Evolutionary conservation across 1,140 invertebrate species (phyloP), one percentile per base, ranked within the genome.

Genomic region (Kradibia gibbosae): DNA sequence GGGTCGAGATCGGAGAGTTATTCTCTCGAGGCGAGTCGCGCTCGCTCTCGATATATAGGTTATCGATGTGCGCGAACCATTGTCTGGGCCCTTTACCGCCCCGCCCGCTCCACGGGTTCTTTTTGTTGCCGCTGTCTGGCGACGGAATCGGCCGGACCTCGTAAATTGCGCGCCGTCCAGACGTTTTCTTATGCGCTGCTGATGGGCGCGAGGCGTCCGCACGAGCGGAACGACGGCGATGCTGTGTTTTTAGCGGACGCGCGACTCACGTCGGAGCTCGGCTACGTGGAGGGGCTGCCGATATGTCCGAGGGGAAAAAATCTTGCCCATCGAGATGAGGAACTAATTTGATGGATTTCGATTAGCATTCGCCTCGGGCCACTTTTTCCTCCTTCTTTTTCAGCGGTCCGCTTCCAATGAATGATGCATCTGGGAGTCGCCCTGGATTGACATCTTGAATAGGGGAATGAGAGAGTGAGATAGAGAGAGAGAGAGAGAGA

Each of bases 361-460:
- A 79, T 82, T 82, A 82, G 76, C 76, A 77, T 78, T 36, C 11
- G n/a, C 81, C 82, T 73, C 82, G 22, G 81, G 82, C 48, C 31
- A 31, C 83, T 82, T 79, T 45, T 84, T 83, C 78, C 71, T 85
- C 85, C 73, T 82, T 79, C 83, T 79, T 76, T 76, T 74, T 31
- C 25, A 3, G 0, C 50, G 8, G 65, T 10, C 13, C 48, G 22
- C 48, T 62, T 10, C 48, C 62, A 53, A 48, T 42, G 75, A n/a
- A 74, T 48, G 81, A 82, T 82, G 76, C 81, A 82, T 82, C 76
- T 36, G 8, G 0, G 42, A 81, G 13, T 60, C 80, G 53, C 25
- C 15, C 39, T 1, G 53, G 36, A 78, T 73, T 73, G 80, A 78
- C 80, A 31, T 76, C n/a, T 81, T 31, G 42, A 74, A 28, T 11